These are phyloP conservation scores for Sepioteuthis lessoniana DNA, from an alignment of 2,888 invertebrate species.

Conservation along the genomic window DNA sequence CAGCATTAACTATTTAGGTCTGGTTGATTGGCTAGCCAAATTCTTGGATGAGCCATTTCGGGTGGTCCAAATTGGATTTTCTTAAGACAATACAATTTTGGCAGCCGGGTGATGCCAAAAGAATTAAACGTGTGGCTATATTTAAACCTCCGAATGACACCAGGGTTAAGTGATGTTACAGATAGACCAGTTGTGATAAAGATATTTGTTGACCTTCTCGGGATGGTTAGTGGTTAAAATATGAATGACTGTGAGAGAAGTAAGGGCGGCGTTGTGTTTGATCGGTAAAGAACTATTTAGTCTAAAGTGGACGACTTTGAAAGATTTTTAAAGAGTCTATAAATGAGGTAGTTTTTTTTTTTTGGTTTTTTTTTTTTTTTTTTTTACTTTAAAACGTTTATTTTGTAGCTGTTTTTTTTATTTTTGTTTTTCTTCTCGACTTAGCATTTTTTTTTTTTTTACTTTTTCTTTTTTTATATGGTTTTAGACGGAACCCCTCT, in stretches of 20 bases:
- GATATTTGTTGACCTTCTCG: not conserved
- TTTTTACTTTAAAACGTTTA: too few species aligned
- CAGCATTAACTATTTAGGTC: not conserved
- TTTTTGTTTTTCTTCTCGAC: too few species aligned
- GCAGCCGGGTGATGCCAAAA: not conserved
- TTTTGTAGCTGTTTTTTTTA: too few species aligned
- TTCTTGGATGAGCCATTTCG: not conserved
- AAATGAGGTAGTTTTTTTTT: not conserved
- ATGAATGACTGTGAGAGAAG: not conserved
- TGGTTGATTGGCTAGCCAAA: not conserved
- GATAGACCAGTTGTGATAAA: not conserved
- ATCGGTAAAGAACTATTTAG: not conserved
- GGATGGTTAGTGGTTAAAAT: not conserved
- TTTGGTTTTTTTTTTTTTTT: too few species aligned
- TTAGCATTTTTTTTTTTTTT: too few species aligned
- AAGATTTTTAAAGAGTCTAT: not conserved
- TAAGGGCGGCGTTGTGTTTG: not conserved
- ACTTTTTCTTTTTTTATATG: too few species aligned
- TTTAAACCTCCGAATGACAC: not conserved
- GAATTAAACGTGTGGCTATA: not conserved
- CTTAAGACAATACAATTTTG: not conserved
- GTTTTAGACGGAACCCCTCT: too few species aligned
- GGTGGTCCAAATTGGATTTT: slow-evolving; percentile 33
- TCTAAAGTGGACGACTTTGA: too few species aligned
- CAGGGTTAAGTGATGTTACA: not conserved